phyloP scores from a whole-genome alignment of 2,797 vertebrate species.

The Spinus olivaceus region DNA sequence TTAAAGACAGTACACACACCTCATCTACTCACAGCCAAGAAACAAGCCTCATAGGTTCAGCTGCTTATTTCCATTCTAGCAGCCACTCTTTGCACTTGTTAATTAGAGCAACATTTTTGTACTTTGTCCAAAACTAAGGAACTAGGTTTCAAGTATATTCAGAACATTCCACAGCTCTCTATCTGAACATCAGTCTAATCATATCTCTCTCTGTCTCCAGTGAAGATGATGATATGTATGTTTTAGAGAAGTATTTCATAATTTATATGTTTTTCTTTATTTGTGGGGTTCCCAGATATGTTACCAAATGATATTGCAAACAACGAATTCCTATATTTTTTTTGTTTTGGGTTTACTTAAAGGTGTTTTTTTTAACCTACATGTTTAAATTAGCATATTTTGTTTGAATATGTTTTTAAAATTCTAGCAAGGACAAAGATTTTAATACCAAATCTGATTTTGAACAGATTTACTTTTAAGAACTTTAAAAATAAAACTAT shows the following conservation, averaged over 20 bases:
- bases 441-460: background rate
- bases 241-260: background rate
- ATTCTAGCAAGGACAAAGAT: background rate
- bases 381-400: background rate
- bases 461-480: background rate
- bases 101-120: background rate
- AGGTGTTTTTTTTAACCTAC: background rate
- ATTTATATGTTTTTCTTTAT: background rate
- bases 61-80: background rate
- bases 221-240: background rate
- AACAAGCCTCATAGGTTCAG: background rate
- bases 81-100: background rate
- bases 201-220: background rate
- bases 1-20: background rate
- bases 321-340: background rate
- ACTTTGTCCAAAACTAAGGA: background rate
- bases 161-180: background rate
- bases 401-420: background rate
- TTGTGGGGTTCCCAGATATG: background rate
- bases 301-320: background rate
- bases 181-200: background rate
- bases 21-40: background rate
- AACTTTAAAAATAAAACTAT: background rate
- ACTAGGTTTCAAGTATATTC: background rate
- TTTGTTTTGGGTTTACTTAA: background rate